Conservation (phyloP, 2,888 invertebrate genomes). For the Pammene fasciana region DNA sequence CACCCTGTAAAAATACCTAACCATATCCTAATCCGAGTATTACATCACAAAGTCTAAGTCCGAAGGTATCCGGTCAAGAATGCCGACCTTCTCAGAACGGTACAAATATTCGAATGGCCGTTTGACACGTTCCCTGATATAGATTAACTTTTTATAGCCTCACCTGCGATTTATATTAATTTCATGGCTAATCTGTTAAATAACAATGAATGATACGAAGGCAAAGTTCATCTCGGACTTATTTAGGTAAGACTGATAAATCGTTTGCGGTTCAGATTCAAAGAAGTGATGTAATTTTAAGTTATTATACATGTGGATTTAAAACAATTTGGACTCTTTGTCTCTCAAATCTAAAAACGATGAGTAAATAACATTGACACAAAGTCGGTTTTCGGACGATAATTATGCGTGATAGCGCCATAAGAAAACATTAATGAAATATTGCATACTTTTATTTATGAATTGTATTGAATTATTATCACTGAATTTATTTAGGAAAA, state of each 20-base stretch:
- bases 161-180: constrained; percentile 34
- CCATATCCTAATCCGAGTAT: constrained; percentile 29
- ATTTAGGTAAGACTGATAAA: not conserved
- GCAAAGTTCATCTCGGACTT: constrained; percentile 1
- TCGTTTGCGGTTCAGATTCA: constrained; percentile 1
- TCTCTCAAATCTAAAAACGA: not conserved
- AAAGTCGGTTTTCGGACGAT: too few species aligned
- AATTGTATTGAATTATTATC: too few species aligned
- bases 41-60: constrained; percentile 31
- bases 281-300: not conserved
- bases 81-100: constrained; percentile 39
- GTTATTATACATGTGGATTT: too few species aligned
- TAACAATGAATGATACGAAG: constrained; percentile 22
- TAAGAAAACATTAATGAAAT: too few species aligned
- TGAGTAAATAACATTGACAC: too few species aligned
- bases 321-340: too few species aligned
- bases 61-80: constrained; percentile 28
- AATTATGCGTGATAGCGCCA: too few species aligned
- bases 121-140: constrained; percentile 38
- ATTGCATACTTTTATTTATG: too few species aligned
- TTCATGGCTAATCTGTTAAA: constrained; percentile 36
- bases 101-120: constrained; percentile 28
- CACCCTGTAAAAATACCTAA: constrained; percentile 22
- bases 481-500: too few species aligned
- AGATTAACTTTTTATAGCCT: constrained; percentile 36